Evolutionary conservation across 1,140 invertebrate species (phyloP).

Genomic region (Anoplophora glabripennis): DNA sequence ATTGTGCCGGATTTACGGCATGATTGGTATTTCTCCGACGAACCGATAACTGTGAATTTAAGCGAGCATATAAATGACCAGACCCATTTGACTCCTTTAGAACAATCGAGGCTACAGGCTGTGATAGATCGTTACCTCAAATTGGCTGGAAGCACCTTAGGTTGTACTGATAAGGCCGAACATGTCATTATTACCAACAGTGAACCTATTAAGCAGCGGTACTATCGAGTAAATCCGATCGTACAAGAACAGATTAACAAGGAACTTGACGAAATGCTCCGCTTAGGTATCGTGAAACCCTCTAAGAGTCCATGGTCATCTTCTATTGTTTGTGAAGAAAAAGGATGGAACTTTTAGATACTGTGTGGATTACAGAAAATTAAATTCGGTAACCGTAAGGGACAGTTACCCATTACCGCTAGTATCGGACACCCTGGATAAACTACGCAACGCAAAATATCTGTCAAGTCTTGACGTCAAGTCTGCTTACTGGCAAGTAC

Average conservation of each 20-base stretch:
- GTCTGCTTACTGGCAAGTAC: conserved; percentile 47
- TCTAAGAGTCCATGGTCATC: conserved; percentile 31
- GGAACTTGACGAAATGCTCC: conserved; percentile 32
- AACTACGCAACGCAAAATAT: conserved; percentile 33
- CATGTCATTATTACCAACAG: conserved; percentile 26
- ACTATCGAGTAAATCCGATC: conserved; percentile 24
- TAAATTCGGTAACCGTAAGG: conserved; percentile 37
- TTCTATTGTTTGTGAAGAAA: conserved; percentile 35
- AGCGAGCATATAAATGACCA: background rate
- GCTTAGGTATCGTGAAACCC: conserved; percentile 26
- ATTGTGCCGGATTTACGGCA: conserved; percentile 14
- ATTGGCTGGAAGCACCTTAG: conserved; percentile 12
- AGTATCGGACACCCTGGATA: conserved; percentile 40
- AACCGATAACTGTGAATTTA: background rate
- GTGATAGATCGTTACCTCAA: background rate
- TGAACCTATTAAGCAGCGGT: conserved; percentile 28
- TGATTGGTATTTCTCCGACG: conserved; percentile 14
- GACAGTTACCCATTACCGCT: conserved; percentile 41
- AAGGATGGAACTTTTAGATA: conserved; percentile 33
- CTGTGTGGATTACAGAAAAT: conserved; percentile 39
- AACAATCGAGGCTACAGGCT: background rate
- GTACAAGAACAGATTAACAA: conserved; percentile 17
- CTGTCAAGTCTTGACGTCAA: conserved; percentile 39
- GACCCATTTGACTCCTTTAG: background rate
- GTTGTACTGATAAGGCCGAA: conserved; percentile 7